Evolutionary conservation across 2,113 vertebrate species (phyloP), one percentile per base, ranked within the genome.

Genomic region (Marcusenius ussheri): DNA sequence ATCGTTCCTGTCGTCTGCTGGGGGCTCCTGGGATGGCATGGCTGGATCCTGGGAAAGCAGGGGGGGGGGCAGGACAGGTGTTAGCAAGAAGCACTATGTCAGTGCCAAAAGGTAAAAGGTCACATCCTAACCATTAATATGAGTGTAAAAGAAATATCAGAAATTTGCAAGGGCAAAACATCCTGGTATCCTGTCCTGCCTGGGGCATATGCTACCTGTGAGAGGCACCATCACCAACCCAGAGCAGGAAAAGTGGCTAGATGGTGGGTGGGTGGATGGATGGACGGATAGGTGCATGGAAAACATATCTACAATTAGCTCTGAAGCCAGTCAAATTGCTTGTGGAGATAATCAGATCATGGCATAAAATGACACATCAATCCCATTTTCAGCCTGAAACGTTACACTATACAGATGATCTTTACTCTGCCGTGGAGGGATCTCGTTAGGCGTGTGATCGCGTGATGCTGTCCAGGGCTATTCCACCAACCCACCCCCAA

Each of bases 1-100:
- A 0, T 97, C 96, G 0, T 94, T 96, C 94, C 97, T 97, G 91
- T 96, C 96, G 50, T 96, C 97, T 94, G 96, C 95, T 91, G 96
- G 95, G 92, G 98, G 98, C 92, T 99, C 98, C 94, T 99, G 98
- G 95, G 98, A 97, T 96, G 98, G 98, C 98, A 99, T 99, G 96
- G 96, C 97, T 96, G 98, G 97, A 99, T 99, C 98, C 98, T 99
- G 94, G 74, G 83, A 51, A 90, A 90, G 88, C 50, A 66, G 92
- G 0, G 45, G 31, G 45, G 31, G 56, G 89, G 85, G 47, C 27
- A 39, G 56, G 53, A 39, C 11, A 93, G 1, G 35, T n/a, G 19
- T 45, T 15, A 46, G 49, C 27, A 13, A 35, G 31, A 2, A n/a
- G 15, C 51, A 45, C 77, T 24, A 9, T 53, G 6, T 49, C n/a